Base-by-base conservation (phyloP, 2,888 invertebrate species). In the Cryptops parisi region DNA sequence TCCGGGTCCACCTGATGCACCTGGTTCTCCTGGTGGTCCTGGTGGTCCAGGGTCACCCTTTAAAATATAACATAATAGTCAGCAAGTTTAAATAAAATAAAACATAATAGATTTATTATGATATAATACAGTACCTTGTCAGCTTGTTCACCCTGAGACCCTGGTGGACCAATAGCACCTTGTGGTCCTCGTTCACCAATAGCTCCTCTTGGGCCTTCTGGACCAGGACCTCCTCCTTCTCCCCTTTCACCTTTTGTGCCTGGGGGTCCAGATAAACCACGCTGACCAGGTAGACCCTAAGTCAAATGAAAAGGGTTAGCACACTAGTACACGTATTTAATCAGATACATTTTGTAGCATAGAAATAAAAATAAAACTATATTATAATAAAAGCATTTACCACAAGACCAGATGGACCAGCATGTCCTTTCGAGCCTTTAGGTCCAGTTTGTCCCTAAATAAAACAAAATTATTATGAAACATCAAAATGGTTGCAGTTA, bases 211-310 rank as follows among this genome's bases (percentile, higher is more conserved):
- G 82, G 79, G 53, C 88, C 88, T 69, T 84, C 85, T 15, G 81
- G 80, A 5, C 88, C 87, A 26, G 74, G 61, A 0, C 78, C 75
- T 17, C 87, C 87, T 17, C 70, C 60, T 6, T 76, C 69, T 19
- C 84, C 84, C 59, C 82, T 73, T 63, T 85, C 83, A 53, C 88
- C 84, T 68, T 86, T 84, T 59, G 78, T 78, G 48, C 87, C 86
- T 3, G 77, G 64, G 23, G 74, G 64, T 1, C 86, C 87, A 6
- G 77, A 72, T 52, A 71, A 67, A 1, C 86, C 84, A 62, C 81
- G 70, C 23, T 74, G 65, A 17, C 84, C 84, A 23, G 82, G 82
- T 51, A 84, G 63, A 24, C 84, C 84, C 70, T 70, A 58, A 22
- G 54, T 51, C 6, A 22, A 22, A 45, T 17, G 25, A 24, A n/a